Evolutionary conservation across 2,113 vertebrate genomes (phyloP), one percentile per base, ranked within the genome.

Genomic region (Amblyornis subalaris): DNA sequence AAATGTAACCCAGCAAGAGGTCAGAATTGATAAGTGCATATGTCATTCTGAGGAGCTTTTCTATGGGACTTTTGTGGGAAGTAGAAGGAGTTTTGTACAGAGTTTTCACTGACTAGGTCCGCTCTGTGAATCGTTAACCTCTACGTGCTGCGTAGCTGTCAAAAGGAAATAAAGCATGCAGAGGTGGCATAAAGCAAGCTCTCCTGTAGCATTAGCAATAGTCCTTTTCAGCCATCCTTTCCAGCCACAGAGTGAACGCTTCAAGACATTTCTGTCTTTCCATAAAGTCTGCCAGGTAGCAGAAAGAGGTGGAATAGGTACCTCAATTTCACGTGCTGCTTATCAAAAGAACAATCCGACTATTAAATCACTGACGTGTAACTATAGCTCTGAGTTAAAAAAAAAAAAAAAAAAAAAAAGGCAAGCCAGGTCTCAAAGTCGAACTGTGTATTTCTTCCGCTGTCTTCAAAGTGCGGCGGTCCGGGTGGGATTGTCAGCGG

Each of bases 281-380:
- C 9, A 3, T 76, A 16, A 78, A 29, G 42, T 60, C 58, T 88
- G 38, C 70, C 62, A 90, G 71, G 48, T 36, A 81, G 66, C 25
- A 70, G 42, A 83, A 65, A 25, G 76, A 51, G 38, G 89, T 77
- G 42, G 88, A 87, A 66, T 47, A 69, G 61, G 80, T 88, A 74
- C 67, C 75, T 79, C 45, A 92, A 15, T 75, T 87, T 73, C 77
- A 81, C 71, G 14, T 16, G 67, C 60, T 73, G 38, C 35, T 85
- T 72, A 95, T 97, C 54, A 48, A 66, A 78, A 85, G 83, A 88
- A 86, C 88, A 89, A 58, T 74, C 64, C 66, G 3, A 64, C 70
- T 69, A 55, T 91, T 72, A 92, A 95, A 71, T 71, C 77, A 75
- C 47, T 79, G 71, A 69, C 1, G 45, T 67, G 86, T 66, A 94